Base-by-base conservation (phyloP, 2,888 invertebrate genomes). In the Drosophila greeni region DNA sequence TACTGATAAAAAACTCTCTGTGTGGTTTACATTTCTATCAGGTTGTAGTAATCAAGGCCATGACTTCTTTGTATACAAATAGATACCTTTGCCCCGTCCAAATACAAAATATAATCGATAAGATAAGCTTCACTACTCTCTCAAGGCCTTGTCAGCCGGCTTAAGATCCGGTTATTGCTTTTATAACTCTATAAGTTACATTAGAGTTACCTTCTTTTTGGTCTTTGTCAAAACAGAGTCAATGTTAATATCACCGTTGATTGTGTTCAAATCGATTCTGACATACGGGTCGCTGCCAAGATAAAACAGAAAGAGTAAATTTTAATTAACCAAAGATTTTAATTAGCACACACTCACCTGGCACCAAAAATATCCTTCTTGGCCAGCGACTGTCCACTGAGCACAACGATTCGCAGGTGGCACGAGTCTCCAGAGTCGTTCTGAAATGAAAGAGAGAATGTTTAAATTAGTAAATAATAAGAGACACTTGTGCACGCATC, bases 351-450 rank as follows among this genome's bases (percentile, higher is more conserved):
- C 60, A 59, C 73, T 74, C 89, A 96, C 96, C 96, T 97, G 84
- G 98, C 98, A 85, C 99, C 99, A 91, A 99, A 99, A 85, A 99
- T 98, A 89, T 99, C 99, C 90, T 99, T 99, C 89, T 98, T 98
- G 59, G 98, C 98, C 86, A 99, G 91, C 82, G 96, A 94, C 89
- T 95, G 94, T 33, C 97, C 97, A 78, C 95, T 94, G 75, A 96
- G 91, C 70, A 98, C 93, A 90, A 93, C 94, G 87, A 98, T 91
- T 84, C 96, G 93, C 88, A 97, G 91, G 88, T 95, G 92, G 90
- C 92, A 94, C 86, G 94, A 94, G 76, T 93, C 92, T 45, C 85
- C 80, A 89, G 95, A 94, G 89, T 94, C 94, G 89, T 91, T 92
- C 94, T 94, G 90, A 45, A 91, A 88, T 54, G 40, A 43, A 68